Evolutionary conservation across 2,888 invertebrate genomes (phyloP), one percentile per base, ranked within the genome.

Genomic region (Eristalis intricaria): DNA sequence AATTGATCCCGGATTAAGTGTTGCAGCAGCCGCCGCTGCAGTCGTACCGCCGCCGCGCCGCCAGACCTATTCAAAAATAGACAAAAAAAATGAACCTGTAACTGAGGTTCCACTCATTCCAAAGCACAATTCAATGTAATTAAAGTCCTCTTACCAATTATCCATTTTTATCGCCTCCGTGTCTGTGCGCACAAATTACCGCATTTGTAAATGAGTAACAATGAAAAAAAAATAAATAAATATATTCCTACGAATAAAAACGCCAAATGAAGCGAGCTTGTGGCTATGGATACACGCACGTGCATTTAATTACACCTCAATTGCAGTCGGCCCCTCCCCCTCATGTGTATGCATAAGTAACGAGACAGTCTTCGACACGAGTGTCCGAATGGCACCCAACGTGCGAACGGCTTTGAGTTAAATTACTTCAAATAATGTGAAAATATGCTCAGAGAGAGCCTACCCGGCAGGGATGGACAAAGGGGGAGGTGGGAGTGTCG

Each of bases 231-330:
- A 38, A 19, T 5, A 19, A 7, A 19, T 15, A 50, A n/a, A 26
- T 26, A 26, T 26, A 26, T 26, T 26, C 26, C 26, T 50, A 50
- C 50, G 58, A 29, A 58, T 11, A 15, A 22, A 29, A 77, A 73
- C 40, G 68, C 50, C 50, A 19, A 50, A 50, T 50, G 50, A 50
- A 19, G 19, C 50, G 50, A 50, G 70, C 70, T 75, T 79, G 82
- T 56, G 78, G 75, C 82, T 56, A 22, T n/a, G 65, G 32, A 50
- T 50, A 19, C 50, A 38, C 63, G 79, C 66, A 83, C 75, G 68
- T 83, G 83, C 83, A 80, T 83, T 87, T 87, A 87, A 87, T 87
- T 87, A 76, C 73, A 79, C 77, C 68, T 76, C 87, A 79, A 68
- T 83, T 79, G 71, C 79, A 79, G 77, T 15, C 43, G 5, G 4